Evolutionary conservation across 2,797 vertebrate genomes (phyloP), one percentile per base, ranked within the genome.

Genomic region (Gymnocypris eckloni): DNA sequence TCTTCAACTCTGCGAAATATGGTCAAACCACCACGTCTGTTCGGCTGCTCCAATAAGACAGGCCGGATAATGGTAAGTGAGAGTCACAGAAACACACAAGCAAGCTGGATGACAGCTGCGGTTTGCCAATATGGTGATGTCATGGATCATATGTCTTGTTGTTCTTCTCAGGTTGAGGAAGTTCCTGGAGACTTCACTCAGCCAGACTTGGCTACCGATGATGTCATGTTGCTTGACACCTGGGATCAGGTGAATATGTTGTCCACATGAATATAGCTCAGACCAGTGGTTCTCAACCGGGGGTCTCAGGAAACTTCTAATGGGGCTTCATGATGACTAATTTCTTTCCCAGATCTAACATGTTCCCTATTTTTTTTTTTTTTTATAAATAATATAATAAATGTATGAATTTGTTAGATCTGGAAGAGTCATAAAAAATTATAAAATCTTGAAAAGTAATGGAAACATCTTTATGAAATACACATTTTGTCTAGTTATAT

Each of bases 191-290:
- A 95, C 5, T 92, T 95, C 70, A 90, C 88, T 71, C 96, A 96
- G 92, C 1, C 88, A 0, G 95, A 96, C 87, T 88, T 96, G 90
- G 93, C 94, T n/a, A 88, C 91, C 0, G 95, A 96, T 88, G 95
- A 96, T 61, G 92, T 96, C 88, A 96, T 96, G 96, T 84, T 96
- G 86, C 89, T 96, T 90, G 96, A 96, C 87, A 88, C 90, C 4
- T 90, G 91, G 91, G 90, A 94, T 86, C 93, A 95, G 93, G 96
- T 96, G 43, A 72, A 79, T 76, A 39, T 41, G 4, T 11, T 52
- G 28, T 66, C 18, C 6, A 41, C 3, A 13, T 18, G 15, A 67
- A 67, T 37, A 8, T 33, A 25, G 48, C 9, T 66, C 64, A 16
- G 18, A 39, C 4, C 25, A 28, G 15, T 75, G 43, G n/a, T 48